Percentiles rank a stretch among this genome's conserved stretches.
These are phyloP conservation scores for Aegypius monachus DNA, from an alignment of 2,113 vertebrate genomes.

Conservation along the genomic window DNA sequence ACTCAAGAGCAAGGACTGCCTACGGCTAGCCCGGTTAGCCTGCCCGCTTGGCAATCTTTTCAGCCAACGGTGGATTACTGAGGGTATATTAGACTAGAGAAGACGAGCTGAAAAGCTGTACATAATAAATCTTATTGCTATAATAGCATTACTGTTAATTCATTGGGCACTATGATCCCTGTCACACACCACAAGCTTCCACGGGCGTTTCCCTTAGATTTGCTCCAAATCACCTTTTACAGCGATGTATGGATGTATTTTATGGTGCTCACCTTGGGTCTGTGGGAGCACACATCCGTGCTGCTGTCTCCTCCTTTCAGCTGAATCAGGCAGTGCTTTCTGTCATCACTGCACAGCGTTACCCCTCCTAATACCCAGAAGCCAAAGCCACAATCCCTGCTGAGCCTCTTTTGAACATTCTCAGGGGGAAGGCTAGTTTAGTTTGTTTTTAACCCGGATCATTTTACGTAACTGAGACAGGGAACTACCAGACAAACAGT, in stretches of 20 bases:
- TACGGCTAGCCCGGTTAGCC: background rate
- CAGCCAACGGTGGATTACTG: background rate
- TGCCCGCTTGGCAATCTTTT: background rate
- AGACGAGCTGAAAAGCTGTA: background rate
- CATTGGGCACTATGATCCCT: background rate
- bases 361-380: background rate
- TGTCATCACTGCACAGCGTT: fast-evolving
- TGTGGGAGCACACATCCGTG: background rate
- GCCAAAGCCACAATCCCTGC: background rate
- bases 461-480: background rate
- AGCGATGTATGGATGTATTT: background rate
- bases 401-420: background rate
- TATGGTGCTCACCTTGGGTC: background rate
- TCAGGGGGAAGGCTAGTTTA: background rate
- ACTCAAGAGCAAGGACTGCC: background rate
- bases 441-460: background rate
- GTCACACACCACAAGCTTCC: background rate
- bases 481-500: background rate
- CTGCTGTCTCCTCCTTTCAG: background rate
- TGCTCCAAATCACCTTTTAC: background rate
- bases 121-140: constrained; percentile 11
- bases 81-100: background rate
- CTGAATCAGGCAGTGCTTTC: background rate
- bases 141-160: constrained; percentile 46
- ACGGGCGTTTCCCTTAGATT: background rate